Evolutionary conservation across 2,888 invertebrate species (phyloP), one percentile per base, ranked within the genome.

Genomic region (Dinocampus coccinellae): DNA sequence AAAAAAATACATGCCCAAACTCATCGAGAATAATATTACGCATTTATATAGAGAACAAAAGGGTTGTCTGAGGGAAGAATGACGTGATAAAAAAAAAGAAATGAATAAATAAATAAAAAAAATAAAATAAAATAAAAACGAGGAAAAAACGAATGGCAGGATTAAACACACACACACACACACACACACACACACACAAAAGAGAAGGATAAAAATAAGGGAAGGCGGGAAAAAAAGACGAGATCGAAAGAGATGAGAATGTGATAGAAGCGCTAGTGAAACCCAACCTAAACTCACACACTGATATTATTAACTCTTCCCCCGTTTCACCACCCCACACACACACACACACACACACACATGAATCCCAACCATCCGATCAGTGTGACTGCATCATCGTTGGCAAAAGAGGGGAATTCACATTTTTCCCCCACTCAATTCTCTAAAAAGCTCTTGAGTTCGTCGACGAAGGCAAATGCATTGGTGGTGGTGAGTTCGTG

Each of bases 311-410:
- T 60, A 10, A 16, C 42, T 67, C 42, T 26, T 58, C 58, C 13
- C 26, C 29, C 9, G 22, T 42, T 58, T 11, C 26, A 22, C 34
- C 39, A 55, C 4, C 16, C 4, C 42, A 11, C 16, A 29, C 4
- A 20, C 39, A 39, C 11, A n/a, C n/a, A n/a, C n/a, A n/a, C n/a
- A n/a, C n/a, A n/a, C n/a, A n/a, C n/a, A n/a, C n/a, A n/a, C n/a
- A n/a, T n/a, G n/a, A n/a, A n/a, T n/a, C 3, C 39, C n/a, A 39
- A 39, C 39, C 11, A 39, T 34, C 60, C 26, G 42, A 58, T 58
- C 20, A 39, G n/a, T n/a, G 26, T 42, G 26, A 58, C 69, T 69
- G 47, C 57, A 63, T 64, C 57, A 57, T 66, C 66, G n/a, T 13
- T 42, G n/a, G 39, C 13, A 55, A 57, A 66, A 66, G 42, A 42